Conservation (phyloP, 1,140 invertebrate species). For the Drosophila truncata region DNA sequence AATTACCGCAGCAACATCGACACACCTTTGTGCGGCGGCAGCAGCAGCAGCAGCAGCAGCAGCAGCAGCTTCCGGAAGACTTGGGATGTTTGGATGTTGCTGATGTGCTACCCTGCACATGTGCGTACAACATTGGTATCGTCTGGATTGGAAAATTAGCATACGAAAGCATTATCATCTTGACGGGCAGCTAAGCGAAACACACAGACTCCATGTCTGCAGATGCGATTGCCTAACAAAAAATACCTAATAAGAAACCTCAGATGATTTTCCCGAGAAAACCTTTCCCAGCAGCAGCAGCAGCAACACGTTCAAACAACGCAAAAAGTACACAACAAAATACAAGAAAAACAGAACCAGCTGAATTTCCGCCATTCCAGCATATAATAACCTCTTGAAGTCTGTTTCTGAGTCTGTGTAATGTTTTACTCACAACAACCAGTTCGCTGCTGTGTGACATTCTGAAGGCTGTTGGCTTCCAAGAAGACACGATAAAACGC, state of each 20-base stretch:
- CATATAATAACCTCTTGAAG: constrained; percentile 19
- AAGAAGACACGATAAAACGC: constrained; percentile 57
- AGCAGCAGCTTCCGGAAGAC: constrained; percentile 69
- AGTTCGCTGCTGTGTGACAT: constrained; percentile 63
- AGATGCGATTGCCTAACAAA: constrained; percentile 47
- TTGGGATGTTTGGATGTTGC: not conserved
- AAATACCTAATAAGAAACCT: constrained; percentile 3
- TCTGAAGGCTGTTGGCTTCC: constrained; percentile 74
- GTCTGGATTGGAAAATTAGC: constrained; percentile 44
- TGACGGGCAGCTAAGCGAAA: constrained; percentile 60
- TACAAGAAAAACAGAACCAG: constrained; percentile 33
- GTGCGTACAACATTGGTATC: constrained; percentile 41
- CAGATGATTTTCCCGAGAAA: constrained; percentile 22
- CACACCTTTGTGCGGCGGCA: not conserved
- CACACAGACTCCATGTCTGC: constrained; percentile 51
- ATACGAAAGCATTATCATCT: constrained; percentile 47
- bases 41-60: constrained; percentile 54
- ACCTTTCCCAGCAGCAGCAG: constrained; percentile 9
- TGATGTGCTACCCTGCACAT: constrained; percentile 34
- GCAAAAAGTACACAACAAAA: constrained; percentile 22
- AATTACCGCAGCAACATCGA: constrained; percentile 36
- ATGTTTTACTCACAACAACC: constrained; percentile 33
- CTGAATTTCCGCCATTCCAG: constrained; percentile 30
- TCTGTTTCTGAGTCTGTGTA: constrained; percentile 5
- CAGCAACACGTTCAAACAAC: constrained; percentile 25